phyloP scores from a whole-genome alignment of 2,113 vertebrate species.

The Chloropsis hardwickii region DNA sequence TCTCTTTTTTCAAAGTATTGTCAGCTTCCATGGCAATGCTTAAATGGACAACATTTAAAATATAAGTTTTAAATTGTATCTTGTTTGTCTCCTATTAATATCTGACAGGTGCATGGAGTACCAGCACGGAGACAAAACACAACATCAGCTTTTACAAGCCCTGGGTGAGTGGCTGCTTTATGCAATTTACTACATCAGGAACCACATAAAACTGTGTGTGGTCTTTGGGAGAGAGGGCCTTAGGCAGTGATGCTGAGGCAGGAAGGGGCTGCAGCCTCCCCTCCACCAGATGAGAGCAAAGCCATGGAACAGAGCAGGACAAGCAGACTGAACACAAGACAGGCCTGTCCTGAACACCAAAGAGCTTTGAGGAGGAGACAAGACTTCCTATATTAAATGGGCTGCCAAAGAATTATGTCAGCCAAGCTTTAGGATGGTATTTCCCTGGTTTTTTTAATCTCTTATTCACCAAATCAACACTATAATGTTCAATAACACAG shows the following conservation, averaged over 20 bases:
- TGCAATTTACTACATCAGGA: neutral
- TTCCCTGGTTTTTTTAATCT: neutral
- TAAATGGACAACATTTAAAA: neutral
- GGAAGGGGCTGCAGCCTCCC: neutral
- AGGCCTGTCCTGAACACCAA: neutral
- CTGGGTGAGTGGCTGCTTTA: neutral
- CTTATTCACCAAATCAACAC: neutral
- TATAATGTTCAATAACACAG: neutral
- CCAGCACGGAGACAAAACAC: neutral
- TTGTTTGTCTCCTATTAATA: neutral
- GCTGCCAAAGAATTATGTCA: neutral
- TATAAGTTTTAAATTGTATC: accelerated
- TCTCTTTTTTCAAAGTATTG: neutral
- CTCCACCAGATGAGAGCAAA: neutral
- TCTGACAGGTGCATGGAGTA: accelerated
- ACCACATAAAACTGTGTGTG: neutral
- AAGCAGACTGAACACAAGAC: neutral
- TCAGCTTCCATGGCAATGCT: neutral
- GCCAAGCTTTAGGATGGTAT: neutral
- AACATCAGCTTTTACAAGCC: neutral
- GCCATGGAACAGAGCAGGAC: neutral
- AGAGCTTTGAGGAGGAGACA: neutral
- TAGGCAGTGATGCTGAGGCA: neutral
- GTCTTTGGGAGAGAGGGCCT: neutral
- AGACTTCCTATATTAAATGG: neutral